phyloP scores from a whole-genome alignment of 2,113 vertebrate species.

The Callithrix jacchus region DNA sequence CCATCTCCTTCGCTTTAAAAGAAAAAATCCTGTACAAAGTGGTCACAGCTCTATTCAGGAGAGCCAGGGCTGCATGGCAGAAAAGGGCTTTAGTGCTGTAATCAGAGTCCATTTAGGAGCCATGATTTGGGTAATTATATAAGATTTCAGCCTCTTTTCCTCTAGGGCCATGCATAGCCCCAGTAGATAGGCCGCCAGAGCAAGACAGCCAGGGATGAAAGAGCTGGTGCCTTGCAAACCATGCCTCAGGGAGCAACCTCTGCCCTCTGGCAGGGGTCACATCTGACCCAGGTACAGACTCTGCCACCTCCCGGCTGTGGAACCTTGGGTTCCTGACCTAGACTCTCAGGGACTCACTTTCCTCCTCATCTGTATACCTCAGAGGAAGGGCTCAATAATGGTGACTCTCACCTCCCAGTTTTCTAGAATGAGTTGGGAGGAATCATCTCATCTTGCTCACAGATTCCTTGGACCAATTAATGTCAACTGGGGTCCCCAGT shows the following conservation, averaged over 20 bases:
- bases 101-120: slow-evolving; percentile 68
- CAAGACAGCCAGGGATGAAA: not conserved
- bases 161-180: not conserved
- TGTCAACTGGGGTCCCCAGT: not conserved
- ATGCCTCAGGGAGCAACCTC: not conserved
- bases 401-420: not conserved
- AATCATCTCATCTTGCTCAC: not conserved
- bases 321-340: not conserved
- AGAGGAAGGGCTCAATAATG: not conserved
- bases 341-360: not conserved
- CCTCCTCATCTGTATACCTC: not conserved
- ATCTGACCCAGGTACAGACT: not conserved
- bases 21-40: not conserved
- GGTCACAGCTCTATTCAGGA: slow-evolving; percentile 37
- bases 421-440: not conserved
- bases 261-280: not conserved
- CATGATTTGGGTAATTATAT: not conserved
- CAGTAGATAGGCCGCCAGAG: not conserved
- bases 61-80: not conserved
- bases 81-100: slow-evolving; percentile 58
- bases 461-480: not conserved
- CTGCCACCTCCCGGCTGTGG: not conserved
- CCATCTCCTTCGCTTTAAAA: slow-evolving; percentile 40
- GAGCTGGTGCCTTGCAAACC: not conserved
- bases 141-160: slow-evolving; percentile 65